Evolutionary conservation across 2,797 vertebrate species (phyloP).

Genomic region (Rhinatrema bivittatum): DNA sequence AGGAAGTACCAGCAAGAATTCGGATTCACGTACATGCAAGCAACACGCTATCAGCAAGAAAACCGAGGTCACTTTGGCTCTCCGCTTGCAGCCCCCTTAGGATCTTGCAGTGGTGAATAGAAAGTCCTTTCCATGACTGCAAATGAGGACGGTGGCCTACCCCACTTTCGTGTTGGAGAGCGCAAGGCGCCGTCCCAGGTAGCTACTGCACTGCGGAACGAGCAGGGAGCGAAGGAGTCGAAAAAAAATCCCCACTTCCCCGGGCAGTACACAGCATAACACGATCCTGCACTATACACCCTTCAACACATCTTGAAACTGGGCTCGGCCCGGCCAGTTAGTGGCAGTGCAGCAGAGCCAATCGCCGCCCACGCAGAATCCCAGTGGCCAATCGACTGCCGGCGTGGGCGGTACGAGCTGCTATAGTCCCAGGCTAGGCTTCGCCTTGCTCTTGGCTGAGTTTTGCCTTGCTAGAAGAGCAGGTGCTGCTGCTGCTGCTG

Average conservation of each 20-base stretch:
- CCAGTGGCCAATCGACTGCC: constrained; percentile 44
- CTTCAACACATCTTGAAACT: constrained; percentile 94
- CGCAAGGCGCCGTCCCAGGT: no score
- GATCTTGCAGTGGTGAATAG: no score
- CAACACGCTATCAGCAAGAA: no score
- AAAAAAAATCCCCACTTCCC: constrained; percentile 41
- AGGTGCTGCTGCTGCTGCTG: constrained; percentile 69
- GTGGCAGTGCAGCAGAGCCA: constrained; percentile 60
- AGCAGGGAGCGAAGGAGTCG: constrained; percentile 8
- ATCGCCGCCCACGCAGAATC: constrained; percentile 54
- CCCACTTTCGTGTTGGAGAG: no score
- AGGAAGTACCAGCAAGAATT: no score
- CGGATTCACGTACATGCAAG: no score
- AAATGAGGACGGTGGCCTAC: no score
- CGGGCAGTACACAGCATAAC: constrained; percentile 96
- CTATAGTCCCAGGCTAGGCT: constrained; percentile 77
- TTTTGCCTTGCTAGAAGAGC: constrained; percentile 59
- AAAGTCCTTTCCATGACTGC: no score
- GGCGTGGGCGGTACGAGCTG: constrained; percentile 55
- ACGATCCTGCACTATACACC: constrained; percentile 84
- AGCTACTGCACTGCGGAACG: constrained; percentile 12
- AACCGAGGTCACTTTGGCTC: no score
- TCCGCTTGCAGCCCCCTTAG: no score
- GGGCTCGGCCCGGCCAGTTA: constrained; percentile 52
- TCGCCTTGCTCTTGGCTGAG: constrained; percentile 70